Conservation (phyloP, 2,797 vertebrate species). For the Pangasius macronema region DNA sequence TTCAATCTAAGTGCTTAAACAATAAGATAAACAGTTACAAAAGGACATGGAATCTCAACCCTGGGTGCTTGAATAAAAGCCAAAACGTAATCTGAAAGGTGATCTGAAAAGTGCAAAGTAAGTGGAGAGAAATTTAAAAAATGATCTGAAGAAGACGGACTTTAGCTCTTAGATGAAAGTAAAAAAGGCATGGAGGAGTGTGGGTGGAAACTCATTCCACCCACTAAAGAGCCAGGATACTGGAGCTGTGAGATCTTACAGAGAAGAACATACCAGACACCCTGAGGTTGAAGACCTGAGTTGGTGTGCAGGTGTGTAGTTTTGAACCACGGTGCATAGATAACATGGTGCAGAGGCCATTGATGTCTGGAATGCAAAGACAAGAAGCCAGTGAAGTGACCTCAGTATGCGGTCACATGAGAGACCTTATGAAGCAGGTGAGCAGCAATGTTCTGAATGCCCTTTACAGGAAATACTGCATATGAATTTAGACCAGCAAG, state of each 20-base stretch:
- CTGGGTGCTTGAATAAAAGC: neutral
- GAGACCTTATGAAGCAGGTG: neutral
- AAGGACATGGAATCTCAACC: neutral
- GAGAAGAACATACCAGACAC: neutral
- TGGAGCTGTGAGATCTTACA: neutral
- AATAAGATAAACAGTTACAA: neutral
- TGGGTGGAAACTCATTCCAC: constrained; percentile 1
- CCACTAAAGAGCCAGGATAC: neutral
- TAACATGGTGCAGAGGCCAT: neutral
- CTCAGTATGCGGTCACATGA: neutral
- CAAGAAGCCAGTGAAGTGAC: neutral
- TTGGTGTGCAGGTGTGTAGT: neutral
- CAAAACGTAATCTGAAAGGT: neutral
- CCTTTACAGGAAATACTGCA: neutral
- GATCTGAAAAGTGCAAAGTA: neutral
- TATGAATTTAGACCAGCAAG: neutral
- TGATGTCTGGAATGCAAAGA: neutral
- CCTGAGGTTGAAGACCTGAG: neutral
- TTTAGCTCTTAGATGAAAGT: neutral
- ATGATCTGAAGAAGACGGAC: neutral
- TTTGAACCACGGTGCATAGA: neutral
- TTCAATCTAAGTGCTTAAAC: neutral
- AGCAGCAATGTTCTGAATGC: neutral
- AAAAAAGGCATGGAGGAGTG: neutral
- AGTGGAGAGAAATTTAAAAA: neutral